Conservation (phyloP, 2,113 vertebrate genomes). For the Megaceryle maxima region DNA sequence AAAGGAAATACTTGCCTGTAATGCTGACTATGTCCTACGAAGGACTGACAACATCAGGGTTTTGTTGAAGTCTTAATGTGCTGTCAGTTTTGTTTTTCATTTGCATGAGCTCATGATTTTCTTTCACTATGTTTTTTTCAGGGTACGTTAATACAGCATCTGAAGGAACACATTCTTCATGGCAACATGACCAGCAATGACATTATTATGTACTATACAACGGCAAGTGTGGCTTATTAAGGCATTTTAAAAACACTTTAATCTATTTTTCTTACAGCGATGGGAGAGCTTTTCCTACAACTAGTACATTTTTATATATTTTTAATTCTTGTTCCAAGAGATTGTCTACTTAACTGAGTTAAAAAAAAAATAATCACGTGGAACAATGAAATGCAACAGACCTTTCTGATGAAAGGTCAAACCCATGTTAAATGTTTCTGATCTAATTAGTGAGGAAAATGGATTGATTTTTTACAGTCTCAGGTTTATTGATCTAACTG, state of each 20-base stretch:
- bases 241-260: background rate
- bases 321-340: background rate
- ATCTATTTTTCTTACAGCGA: background rate
- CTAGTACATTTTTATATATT: background rate
- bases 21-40: background rate
- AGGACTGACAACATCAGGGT: background rate
- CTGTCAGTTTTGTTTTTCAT: background rate
- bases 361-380: background rate
- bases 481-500: background rate
- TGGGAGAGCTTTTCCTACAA: background rate
- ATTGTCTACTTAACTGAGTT: background rate
- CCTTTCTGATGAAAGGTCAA: slow-evolving; percentile 25
- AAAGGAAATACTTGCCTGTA: background rate
- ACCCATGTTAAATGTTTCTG: background rate
- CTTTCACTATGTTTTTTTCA: slow-evolving; percentile 21
- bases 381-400: background rate
- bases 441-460: background rate
- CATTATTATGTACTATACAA: slow-evolving; percentile 93
- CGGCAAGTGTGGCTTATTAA: slow-evolving; percentile 74
- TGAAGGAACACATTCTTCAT: slow-evolving; percentile 94
- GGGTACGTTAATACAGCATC: slow-evolving; percentile 94
- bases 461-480: background rate
- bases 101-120: background rate
- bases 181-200: slow-evolving; percentile 88
- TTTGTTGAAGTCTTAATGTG: background rate